phyloP scores from a whole-genome alignment of 2,113 vertebrate genomes.

The Lepidothrix coronata region DNA sequence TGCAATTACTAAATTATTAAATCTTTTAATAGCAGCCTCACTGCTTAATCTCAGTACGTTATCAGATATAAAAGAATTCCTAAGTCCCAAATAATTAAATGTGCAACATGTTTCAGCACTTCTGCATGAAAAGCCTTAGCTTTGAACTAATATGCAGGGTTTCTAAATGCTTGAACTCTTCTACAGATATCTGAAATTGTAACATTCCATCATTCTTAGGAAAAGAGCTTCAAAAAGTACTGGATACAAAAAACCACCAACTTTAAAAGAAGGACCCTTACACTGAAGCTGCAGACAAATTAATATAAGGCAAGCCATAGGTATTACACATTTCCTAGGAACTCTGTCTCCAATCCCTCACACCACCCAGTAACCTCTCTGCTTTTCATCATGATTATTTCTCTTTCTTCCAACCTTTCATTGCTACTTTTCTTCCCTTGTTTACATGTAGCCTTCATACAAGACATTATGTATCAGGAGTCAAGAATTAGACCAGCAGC shows the following conservation, averaged over 20 bases:
- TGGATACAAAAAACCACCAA: not conserved
- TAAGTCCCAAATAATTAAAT: not conserved
- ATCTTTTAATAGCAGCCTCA: not conserved
- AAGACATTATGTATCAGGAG: not conserved
- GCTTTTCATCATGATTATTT: not conserved
- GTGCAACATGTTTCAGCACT: not conserved
- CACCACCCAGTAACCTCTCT: not conserved
- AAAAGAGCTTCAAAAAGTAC: not conserved
- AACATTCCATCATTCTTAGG: not conserved
- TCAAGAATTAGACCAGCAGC: not conserved
- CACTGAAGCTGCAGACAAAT: not conserved
- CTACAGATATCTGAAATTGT: not conserved
- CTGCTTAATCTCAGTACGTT: not conserved
- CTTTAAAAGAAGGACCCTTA: not conserved
- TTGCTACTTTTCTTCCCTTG: not conserved
- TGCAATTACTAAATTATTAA: not conserved
- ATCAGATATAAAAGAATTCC: not conserved
- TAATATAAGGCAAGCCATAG: not conserved
- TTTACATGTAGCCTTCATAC: not conserved
- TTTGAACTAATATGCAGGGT: not conserved
- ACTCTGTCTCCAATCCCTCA: not conserved
- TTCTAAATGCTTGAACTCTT: not conserved
- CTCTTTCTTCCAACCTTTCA: not conserved
- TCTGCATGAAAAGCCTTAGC: not conserved
- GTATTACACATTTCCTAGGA: not conserved